A percentile compares a stretch with the other conserved stretches of the same genome.
Conservation (phyloP, 2,113 vertebrate species). For the Myiozetetes cayanensis region DNA sequence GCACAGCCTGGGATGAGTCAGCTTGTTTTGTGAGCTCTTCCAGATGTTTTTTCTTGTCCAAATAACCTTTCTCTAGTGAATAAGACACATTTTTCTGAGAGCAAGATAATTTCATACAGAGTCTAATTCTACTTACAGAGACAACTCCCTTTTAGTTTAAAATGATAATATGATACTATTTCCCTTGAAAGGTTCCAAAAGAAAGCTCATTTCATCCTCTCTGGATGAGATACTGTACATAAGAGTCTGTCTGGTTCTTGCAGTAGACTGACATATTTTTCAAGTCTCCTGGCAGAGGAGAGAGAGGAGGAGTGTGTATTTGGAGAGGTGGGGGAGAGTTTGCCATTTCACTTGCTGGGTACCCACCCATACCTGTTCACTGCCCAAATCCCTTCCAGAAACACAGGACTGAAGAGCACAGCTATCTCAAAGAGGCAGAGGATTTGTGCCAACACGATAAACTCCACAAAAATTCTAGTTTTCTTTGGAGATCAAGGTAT, state of each 20-base stretch:
- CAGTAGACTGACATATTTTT: neutral
- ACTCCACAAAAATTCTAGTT: neutral
- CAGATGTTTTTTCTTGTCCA: constrained; percentile 56
- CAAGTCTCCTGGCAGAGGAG: neutral
- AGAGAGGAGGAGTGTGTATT: neutral
- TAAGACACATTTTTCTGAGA: constrained; percentile 27
- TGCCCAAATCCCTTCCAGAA: neutral
- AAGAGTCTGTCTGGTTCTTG: constrained; percentile 6
- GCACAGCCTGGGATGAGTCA: neutral
- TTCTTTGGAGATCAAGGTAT: neutral
- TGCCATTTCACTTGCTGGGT: neutral
- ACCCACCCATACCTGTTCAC: neutral
- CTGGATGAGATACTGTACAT: neutral
- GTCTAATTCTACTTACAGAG: constrained; percentile 19
- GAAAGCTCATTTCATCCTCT: neutral
- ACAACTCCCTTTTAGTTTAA: neutral
- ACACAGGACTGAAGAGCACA: neutral
- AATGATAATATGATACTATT: neutral
- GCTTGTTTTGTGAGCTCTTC: constrained; percentile 29
- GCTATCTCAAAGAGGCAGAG: neutral
- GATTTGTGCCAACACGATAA: neutral
- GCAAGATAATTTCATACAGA: constrained; percentile 11
- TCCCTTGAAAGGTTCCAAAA: neutral
- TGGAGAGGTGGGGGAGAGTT: neutral
- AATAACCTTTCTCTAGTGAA: constrained; percentile 52